Percentiles rank a stretch among this genome's conserved stretches.
phyloP scores from a whole-genome alignment of 2,797 vertebrate genomes.

The Sebastiscus albofasciatus region DNA sequence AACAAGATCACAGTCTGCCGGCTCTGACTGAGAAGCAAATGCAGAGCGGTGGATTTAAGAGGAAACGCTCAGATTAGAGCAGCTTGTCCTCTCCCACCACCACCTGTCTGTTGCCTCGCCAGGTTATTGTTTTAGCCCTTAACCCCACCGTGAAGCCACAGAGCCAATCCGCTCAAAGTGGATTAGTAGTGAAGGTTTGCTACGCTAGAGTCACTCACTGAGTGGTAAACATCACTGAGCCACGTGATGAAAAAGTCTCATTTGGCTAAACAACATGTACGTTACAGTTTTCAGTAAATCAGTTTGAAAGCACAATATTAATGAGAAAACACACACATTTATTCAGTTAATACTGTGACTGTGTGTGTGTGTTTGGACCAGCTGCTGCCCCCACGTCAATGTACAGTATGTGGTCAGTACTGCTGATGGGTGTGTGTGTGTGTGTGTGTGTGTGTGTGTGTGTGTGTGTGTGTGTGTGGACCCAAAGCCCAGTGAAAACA shows the following conservation, averaged over 20 bases:
- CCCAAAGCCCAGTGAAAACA: not conserved
- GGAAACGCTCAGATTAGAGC: constrained; percentile 21
- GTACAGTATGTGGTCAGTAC: not conserved
- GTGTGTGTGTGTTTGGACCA: not conserved
- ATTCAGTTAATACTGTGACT: not conserved
- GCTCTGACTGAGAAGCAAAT: not conserved
- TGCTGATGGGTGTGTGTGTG: not conserved
- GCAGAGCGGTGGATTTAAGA: not conserved
- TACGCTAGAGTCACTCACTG: constrained; percentile 15
- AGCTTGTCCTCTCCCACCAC: constrained; percentile 22
- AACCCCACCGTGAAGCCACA: constrained; percentile 8
- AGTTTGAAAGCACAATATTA: not conserved
- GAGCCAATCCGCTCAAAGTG: constrained; percentile 67
- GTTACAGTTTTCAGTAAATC: not conserved
- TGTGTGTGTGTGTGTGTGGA: not conserved
- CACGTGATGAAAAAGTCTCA: constrained; percentile 19
- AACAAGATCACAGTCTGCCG: not conserved
- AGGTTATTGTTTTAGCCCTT: constrained; percentile 61
- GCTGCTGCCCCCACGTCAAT: not conserved
- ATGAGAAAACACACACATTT: constrained; percentile 12
- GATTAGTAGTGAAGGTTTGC: constrained; percentile 65
- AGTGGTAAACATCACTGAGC: constrained; percentile 44
- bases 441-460: no score
- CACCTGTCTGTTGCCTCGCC: constrained; percentile 39
- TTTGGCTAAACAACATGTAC: constrained; percentile 6